Evolutionary conservation across 2,113 vertebrate species (phyloP), one percentile per base, ranked within the genome.

Genomic region (Austrofundulus limnaeus): DNA sequence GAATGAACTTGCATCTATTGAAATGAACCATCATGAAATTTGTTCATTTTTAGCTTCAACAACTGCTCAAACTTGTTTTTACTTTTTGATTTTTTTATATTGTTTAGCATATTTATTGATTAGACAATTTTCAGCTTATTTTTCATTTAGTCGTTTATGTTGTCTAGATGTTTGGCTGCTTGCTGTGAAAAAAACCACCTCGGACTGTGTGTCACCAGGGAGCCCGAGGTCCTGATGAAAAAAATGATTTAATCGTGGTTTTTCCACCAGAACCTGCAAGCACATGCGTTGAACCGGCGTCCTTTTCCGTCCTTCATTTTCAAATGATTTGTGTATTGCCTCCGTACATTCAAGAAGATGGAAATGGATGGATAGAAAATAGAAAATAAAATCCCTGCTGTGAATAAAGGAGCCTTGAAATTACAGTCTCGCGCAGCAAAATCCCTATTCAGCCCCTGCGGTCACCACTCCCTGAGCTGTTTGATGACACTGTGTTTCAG

Each of bases 361-460:
- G 45, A 63, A 81, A 57, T 43, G 14, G 16, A 65, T 43, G 47
- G 51, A 42, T 66, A 16, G 15, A 69, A 60, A 68, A 48, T 56
- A 21, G 19, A 8, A 12, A 28, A 24, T 17, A 55, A 56, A 61
- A 54, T 49, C 13, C 21, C 54, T 19, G 10, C 28, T 57, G 69
- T 69, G 57, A 72, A 58, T 67, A 70, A 66, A 55, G 13, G 45
- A 74, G 59, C 46, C 69, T 78, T 82, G 48, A 73, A 75, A 75
- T 61, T 39, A 61, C 54, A 60, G 68, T 42, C 57, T 55, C 52
- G 17, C 34, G 38, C 11, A 42, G 75, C 52, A 57, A 16, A 65
- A 49, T 34, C 49, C 10, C 39, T 19, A 31, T 45, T 47, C 63
- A 53, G 52, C 15, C 17, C 42, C 62, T 47, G 2, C 21, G 61